Base-by-base conservation (phyloP, 2,797 vertebrate genomes). In the Arrhamphus sclerolepis region DNA sequence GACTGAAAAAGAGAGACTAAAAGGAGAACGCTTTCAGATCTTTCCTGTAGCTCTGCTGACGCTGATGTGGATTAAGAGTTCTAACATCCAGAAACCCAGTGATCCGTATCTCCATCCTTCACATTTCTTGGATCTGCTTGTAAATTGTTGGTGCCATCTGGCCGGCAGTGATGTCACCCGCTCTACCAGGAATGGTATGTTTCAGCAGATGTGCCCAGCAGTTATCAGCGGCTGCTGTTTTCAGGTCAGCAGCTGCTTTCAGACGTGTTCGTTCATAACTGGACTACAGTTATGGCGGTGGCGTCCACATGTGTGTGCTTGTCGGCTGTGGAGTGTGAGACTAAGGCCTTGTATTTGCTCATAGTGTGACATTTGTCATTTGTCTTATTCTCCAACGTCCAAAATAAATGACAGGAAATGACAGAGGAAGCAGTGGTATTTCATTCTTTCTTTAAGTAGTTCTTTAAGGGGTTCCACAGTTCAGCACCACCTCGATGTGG, bases 221-320 rank as follows among this genome's bases (percentile, higher is more conserved):
- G 73, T 87, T 81, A 85, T 85, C 79, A 62, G 47, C 70, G 74
- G 73, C 66, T 84, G 80, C 73, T 75, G 72, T 78, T 77, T 80
- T 86, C 55, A 71, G 66, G 67, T 82, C 77, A 66, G 61, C 67
- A 56, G 41, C 57, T 47, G 28, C 72, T 16, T 66, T 52, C 28
- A 28, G n/a, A 39, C 50, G 40, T n/a, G n/a, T n/a, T n/a, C n/a
- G n/a, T n/a, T n/a, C n/a, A n/a, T n/a, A n/a, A n/a, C n/a, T n/a
- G n/a, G n/a, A n/a, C n/a, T n/a, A n/a, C n/a, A n/a, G n/a, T n/a
- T n/a, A n/a, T n/a, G n/a, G n/a, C n/a, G n/a, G n/a, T n/a, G n/a
- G n/a, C n/a, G n/a, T n/a, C n/a, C n/a, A n/a, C n/a, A 7, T 24
- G 60, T 52, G 53, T 43, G 70, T 67, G 51, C 51, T 57, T 7